Base-by-base conservation (phyloP, 1,140 invertebrate species). In the Pseudomyrmex concolor region DNA sequence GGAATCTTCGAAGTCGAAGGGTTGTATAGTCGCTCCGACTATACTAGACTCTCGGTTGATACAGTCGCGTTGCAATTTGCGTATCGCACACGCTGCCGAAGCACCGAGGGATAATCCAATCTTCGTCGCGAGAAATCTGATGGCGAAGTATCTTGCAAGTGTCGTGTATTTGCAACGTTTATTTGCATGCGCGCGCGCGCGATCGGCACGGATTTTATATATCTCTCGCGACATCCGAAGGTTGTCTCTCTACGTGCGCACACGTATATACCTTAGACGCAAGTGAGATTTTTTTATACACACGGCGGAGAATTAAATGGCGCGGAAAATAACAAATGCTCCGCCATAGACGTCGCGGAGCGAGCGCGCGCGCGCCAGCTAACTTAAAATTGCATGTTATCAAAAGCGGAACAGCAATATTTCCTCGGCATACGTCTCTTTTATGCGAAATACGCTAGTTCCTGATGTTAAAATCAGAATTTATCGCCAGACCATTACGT, bases 251-350 rank as follows among this genome's bases (percentile, higher is more conserved):
- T 15, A 2, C 13, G 19, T 60, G 10, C 10, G 45, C 45, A 34
- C 51, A 48, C 1, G 34, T 34, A 4, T 34, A 7, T 34, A 34
- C 34, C 34, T 50, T 15, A 51, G 48, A 70, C 25, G 57, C 34
- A 15, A 70, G 48, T 48, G 19, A 70, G 34, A 34, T 0, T 34
- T 34, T 34, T 54, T 55, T 57, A 55, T 57, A 55, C 45, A 19
- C 76, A 57, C 8, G 17, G 12, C 34, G 55, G 51, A 68, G 51
- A 68, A 70, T 78, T 57, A 70, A 67, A 78, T 25, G 43, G 34
- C 51, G 10, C 64, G 43, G 19, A 70, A 70, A 78, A 68, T 45
- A 68, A 68, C 15, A 57, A 45, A 57, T 45, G 59, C 34, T 17
- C 5, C 7, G 13, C 43, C 45, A 76, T 63, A 51, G 45, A 48